Evolutionary conservation across 2,113 vertebrate species (phyloP).

Genomic region (Piprites chloris): DNA sequence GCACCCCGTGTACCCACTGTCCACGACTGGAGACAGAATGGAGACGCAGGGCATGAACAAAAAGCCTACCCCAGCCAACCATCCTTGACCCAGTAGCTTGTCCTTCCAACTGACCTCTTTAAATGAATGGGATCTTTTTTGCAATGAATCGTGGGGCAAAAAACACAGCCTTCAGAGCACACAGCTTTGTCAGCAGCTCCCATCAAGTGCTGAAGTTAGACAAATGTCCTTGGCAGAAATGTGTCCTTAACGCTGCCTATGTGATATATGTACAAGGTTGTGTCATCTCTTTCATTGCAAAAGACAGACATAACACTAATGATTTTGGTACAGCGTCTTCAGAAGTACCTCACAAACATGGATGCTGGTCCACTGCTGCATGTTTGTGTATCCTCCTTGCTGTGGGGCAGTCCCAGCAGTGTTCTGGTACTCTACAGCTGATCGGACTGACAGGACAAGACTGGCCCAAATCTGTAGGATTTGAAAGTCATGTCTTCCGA

Average conservation of each 20-base stretch:
- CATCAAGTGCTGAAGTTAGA: not conserved
- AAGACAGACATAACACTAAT: not conserved
- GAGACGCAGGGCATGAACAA: not conserved
- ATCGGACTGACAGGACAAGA: not conserved
- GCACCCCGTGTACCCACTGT: not conserved
- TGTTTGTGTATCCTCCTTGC: not conserved
- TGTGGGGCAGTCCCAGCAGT: not conserved
- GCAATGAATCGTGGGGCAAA: not conserved
- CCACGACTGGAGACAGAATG: not conserved
- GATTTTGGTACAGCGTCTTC: not conserved
- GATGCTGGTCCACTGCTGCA: not conserved
- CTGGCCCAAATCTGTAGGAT: not conserved
- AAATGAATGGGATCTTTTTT: not conserved
- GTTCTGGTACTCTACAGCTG: not conserved
- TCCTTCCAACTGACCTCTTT: not conserved
- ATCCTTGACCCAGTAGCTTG: not conserved
- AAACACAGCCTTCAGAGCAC: not conserved
- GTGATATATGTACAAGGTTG: not conserved
- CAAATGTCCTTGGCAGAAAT: not conserved
- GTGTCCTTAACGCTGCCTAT: accelerated
- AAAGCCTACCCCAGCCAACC: not conserved
- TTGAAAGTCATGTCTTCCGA: not conserved
- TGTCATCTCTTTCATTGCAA: not conserved
- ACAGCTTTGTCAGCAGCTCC: not conserved
- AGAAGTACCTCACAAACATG: accelerated